Evolutionary conservation across 2,113 vertebrate species (phyloP), one percentile per base, ranked within the genome.

Genomic region (Sebastes fasciatus): DNA sequence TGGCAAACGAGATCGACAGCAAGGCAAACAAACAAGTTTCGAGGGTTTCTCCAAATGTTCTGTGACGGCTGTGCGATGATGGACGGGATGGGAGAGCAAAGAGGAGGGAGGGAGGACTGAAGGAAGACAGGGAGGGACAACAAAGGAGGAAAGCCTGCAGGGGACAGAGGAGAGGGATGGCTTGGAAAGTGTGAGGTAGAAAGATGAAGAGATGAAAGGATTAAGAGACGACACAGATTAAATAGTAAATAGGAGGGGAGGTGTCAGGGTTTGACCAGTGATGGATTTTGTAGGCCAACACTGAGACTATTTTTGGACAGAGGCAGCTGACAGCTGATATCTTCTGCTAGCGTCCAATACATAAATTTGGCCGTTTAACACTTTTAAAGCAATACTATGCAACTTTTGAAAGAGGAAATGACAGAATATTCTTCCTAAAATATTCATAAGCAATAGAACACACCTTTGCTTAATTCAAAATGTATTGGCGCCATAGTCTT

Each of bases 21-120:
- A 87, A 85, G 5, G 49, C 17, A 70, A 69, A 70, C 67, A 70
- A 54, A 54, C 14, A 69, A 34, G 16, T 70, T 70, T 54, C 3
- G 72, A 86, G 62, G 85, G 74, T 85, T 88, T 87, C 63, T 74
- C 64, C n/a, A 63, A 84, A 87, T 70, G 69, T 77, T 78, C 57
- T 74, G 34, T 71, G 71, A 77, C 43, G 67, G 52, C 51, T 77
- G 64, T n/a, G 77, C 3, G 34, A 34, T 71, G 77, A 77, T 23
- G 64, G 42, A 42, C 13, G 49, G 51, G 16, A 43, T 66, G 61
- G 58, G 68, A 81, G 45, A 67, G 55, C 4, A 49, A 45, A 60
- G 48, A 64, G 21, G 69, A 62, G 62, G 48, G 52, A 72, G 71
- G 23, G 42, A 64, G 43, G 66, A 58, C 6, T 14, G n/a, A 34